Percentiles rank a stretch among this genome's conserved stretches.
These are phyloP conservation scores for Lasioglossum morio DNA, from an alignment of 2,888 invertebrate species.

Conservation along the genomic window DNA sequence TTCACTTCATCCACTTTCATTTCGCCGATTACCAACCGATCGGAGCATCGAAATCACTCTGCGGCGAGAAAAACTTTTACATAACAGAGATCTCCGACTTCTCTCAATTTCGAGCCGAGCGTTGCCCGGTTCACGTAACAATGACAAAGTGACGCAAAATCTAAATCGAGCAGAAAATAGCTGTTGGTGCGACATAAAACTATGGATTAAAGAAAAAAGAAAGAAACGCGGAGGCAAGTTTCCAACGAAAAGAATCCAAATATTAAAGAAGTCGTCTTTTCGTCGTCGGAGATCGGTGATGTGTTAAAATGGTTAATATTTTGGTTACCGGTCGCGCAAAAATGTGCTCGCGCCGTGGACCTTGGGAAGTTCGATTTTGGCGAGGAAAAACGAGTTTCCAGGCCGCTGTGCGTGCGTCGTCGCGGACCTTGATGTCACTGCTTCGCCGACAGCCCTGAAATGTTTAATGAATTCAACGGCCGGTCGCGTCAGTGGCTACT, in stretches of 20 bases:
- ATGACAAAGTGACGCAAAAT: not conserved
- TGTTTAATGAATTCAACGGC: slow-evolving; percentile 16
- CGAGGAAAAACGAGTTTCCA: not conserved
- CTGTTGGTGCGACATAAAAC: too few relatives aligned
- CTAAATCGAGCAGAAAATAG: not conserved
- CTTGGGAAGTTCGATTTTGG: not conserved
- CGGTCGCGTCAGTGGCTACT: not conserved
- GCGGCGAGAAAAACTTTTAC: slow-evolving; percentile 4
- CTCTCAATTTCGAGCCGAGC: not conserved
- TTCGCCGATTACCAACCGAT: not conserved
- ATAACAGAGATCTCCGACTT: not conserved
- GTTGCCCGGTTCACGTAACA: not conserved
- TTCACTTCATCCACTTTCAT: not conserved
- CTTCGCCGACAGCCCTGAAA: not conserved
- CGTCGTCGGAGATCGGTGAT: too few relatives aligned
- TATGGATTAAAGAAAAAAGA: too few relatives aligned
- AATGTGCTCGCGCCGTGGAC: not conserved
- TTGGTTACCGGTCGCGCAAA: too few relatives aligned
- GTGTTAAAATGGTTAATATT: too few relatives aligned
- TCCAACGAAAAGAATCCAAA: too few relatives aligned
- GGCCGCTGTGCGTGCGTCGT: not conserved
- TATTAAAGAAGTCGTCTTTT: too few relatives aligned
- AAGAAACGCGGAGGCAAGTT: not conserved
- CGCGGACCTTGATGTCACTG: not conserved
- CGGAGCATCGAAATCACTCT: not conserved